Conservation (phyloP, 2,888 invertebrate species). For the Empis livida region DNA sequence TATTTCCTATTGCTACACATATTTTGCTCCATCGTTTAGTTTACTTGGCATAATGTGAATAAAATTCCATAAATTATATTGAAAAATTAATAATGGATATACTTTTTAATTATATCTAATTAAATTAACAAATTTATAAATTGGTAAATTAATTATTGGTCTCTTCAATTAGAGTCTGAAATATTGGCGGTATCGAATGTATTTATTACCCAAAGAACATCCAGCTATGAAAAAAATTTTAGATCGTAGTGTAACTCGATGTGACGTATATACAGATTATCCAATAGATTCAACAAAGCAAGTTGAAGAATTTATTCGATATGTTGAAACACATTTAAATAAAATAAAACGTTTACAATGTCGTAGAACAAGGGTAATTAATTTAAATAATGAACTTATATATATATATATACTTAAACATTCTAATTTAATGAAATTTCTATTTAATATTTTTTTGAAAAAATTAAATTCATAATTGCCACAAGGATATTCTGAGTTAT, state of each 20-base stretch:
- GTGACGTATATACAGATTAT: constrained; percentile 62
- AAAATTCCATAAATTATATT: no score
- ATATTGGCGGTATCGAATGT: constrained; percentile 85
- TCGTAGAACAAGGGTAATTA: constrained; percentile 64
- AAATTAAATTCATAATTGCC: neutral
- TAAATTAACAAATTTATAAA: constrained; percentile 4
- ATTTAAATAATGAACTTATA: neutral
- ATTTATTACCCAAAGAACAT: constrained; percentile 71
- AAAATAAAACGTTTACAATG: constrained; percentile 67
- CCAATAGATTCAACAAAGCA: constrained; percentile 44
- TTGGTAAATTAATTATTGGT: no score
- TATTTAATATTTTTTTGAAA: neutral
- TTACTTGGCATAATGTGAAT: no score
- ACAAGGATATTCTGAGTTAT: no score
- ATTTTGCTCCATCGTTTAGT: no score
- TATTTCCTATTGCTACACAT: no score
- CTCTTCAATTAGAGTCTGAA: constrained; percentile 50
- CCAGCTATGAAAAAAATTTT: constrained; percentile 65
- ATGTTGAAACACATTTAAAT: constrained; percentile 76
- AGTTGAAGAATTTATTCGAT: constrained; percentile 62
- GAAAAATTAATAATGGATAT: no score
- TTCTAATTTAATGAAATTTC: neutral
- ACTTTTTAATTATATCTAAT: no score
- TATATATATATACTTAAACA: neutral
- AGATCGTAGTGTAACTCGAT: constrained; percentile 56